A percentile compares a stretch with the other conserved stretches of the same genome.
Conservation (phyloP, 2,888 invertebrate species). For the Spicauda simplicius region DNA sequence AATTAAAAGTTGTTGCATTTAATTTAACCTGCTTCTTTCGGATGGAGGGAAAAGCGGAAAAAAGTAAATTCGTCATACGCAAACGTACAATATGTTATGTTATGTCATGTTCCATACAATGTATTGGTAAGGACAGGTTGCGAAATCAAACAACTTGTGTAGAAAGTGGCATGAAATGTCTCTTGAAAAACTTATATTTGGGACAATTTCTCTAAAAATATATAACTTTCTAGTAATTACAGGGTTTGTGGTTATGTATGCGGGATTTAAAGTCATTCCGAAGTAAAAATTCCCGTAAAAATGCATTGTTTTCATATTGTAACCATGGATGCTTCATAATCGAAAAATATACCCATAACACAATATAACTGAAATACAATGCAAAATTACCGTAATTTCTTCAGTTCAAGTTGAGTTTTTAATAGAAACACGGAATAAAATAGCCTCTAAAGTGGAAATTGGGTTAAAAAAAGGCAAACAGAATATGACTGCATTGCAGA, state of each 20-base stretch:
- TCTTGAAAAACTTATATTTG: background rate
- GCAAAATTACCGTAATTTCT: background rate
- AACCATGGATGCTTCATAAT: background rate
- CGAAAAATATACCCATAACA: background rate
- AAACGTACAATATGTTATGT: background rate
- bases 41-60: background rate
- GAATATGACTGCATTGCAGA: conserved; percentile 46
- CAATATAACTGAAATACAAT: background rate
- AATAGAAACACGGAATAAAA: conserved; percentile 20
- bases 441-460: conserved; percentile 41
- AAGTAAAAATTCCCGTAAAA: background rate
- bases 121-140: conserved; percentile 43
- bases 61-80: background rate
- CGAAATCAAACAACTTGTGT: conserved; percentile 47
- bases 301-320: conserved; percentile 3
- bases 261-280: background rate
- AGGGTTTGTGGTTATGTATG: background rate
- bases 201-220: background rate
- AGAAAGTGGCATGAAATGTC: conserved; percentile 55
- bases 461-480: conserved; percentile 43
- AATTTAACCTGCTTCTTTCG: too few species aligned
- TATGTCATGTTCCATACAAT: conserved; percentile 3
- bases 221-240: background rate
- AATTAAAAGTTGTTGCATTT: too few species aligned
- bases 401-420: conserved; percentile 5